A percentile compares a stretch with the other conserved stretches of the same genome.
These are phyloP conservation scores for Ernsta delagoae DNA, from an alignment of 2,888 invertebrate species.

Conservation along the genomic window DNA sequence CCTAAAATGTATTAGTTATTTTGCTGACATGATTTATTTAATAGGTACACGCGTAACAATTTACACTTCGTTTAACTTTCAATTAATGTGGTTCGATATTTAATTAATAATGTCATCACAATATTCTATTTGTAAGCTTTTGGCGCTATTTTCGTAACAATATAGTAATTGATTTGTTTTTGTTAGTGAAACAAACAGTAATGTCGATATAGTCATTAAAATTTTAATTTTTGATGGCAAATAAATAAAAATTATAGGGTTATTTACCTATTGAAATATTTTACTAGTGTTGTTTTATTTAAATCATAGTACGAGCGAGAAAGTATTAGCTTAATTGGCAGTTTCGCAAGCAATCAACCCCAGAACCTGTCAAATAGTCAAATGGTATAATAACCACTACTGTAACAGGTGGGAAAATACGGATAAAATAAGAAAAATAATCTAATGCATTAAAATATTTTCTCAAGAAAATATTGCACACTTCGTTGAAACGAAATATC, in stretches of 20 bases:
- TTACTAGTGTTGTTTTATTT: too few relatives aligned
- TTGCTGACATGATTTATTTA: not conserved
- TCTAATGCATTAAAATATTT: not conserved
- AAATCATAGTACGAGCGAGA: too few relatives aligned
- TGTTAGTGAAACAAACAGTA: not conserved
- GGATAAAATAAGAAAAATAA: too few relatives aligned
- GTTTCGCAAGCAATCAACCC: too few relatives aligned
- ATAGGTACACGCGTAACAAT: constrained; percentile 4
- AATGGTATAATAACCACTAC: too few relatives aligned
- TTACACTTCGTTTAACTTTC: constrained; percentile 8
- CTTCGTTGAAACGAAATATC: not conserved
- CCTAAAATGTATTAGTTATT: not conserved
- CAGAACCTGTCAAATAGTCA: too few relatives aligned
- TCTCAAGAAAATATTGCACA: not conserved
- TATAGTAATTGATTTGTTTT: not conserved
- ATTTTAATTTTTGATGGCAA: not conserved
- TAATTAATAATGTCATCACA: constrained; percentile 1
- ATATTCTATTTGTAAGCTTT: constrained; percentile 1
- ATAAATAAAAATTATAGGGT: not conserved
- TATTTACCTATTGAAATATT: too few relatives aligned
- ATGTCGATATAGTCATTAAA: not conserved
- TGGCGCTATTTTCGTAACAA: not conserved
- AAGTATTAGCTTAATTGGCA: too few relatives aligned
- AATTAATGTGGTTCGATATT: constrained; percentile 14
- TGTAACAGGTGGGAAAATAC: too few relatives aligned